Conservation (phyloP, 30 jellyfish, hydroid and myxozoan genomes). For the Morbakka virulenta region DNA sequence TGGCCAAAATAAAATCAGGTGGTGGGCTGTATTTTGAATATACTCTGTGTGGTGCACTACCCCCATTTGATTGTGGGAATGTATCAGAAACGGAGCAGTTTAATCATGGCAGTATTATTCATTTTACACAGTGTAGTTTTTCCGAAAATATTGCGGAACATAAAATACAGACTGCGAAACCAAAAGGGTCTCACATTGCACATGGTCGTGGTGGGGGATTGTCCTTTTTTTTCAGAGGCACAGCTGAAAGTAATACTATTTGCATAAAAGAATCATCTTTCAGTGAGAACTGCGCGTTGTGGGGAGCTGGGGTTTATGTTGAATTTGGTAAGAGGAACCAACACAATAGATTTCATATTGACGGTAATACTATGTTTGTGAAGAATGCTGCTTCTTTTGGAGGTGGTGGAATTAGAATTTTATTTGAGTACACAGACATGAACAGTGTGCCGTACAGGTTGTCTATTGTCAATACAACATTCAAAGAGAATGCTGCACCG, state of each 20-base stretch:
- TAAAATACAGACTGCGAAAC: neutral
- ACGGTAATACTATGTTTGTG: slow-evolving; percentile 23
- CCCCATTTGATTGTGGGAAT: neutral
- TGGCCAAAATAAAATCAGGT: slow-evolving; percentile 49
- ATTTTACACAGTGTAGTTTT: slow-evolving; percentile 22
- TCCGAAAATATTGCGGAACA: slow-evolving; percentile 41
- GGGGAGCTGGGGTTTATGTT: slow-evolving; percentile 81
- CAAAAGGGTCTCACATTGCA: slow-evolving; percentile 15
- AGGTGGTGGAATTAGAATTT: slow-evolving; percentile 78
- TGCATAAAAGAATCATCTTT: slow-evolving; percentile 21
- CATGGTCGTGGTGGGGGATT: slow-evolving; percentile 84
- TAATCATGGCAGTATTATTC: neutral
- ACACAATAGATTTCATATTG: neutral
- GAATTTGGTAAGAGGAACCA: slow-evolving; percentile 46
- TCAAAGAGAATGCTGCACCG: slow-evolving; percentile 35
- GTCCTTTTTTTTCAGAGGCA: slow-evolving; percentile 44
- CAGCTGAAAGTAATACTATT: slow-evolving; percentile 36
- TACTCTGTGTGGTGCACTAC: neutral
- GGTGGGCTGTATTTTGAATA: slow-evolving; percentile 75
- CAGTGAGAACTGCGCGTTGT: slow-evolving; percentile 52
- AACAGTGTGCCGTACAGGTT: neutral
- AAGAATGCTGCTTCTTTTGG: slow-evolving; percentile 49
- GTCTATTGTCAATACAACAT: neutral
- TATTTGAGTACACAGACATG: neutral
- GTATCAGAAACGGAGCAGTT: neutral